A percentile compares a stretch with the other conserved stretches of the same genome.
Evolutionary conservation across 2,113 vertebrate species (phyloP).

Genomic region (Phalacrocorax pelagicus): DNA sequence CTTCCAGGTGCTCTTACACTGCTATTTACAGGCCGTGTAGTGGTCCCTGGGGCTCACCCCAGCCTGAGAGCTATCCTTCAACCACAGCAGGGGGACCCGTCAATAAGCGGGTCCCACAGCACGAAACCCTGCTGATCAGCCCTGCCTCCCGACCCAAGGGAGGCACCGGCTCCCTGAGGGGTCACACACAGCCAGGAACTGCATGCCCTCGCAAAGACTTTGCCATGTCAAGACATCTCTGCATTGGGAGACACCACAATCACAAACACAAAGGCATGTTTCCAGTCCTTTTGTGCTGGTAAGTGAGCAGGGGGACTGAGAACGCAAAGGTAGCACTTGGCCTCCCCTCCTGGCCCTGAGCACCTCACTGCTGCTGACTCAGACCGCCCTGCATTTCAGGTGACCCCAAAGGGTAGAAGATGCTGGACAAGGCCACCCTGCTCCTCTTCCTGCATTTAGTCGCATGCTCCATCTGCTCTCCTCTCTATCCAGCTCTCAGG

Average conservation of each 20-base stretch:
- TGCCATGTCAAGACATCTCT: not conserved
- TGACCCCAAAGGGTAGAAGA: slow-evolving; percentile 49
- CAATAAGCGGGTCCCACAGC: not conserved
- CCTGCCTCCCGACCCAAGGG: not conserved
- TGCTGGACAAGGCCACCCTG: slow-evolving; percentile 82
- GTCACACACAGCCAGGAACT: not conserved
- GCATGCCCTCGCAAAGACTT: fast-evolving
- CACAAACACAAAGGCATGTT: not conserved
- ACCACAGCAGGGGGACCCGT: not conserved
- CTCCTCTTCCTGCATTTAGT: slow-evolving; percentile 84
- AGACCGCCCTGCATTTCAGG: slow-evolving; percentile 27
- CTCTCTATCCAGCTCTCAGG: slow-evolving; percentile 83
- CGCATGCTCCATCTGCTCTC: slow-evolving; percentile 75
- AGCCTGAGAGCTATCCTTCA: not conserved
- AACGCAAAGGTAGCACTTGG: not conserved
- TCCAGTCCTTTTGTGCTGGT: not conserved
- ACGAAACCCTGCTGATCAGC: not conserved
- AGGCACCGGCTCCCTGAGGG: not conserved
- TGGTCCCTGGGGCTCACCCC: not conserved
- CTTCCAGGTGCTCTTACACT: not conserved
- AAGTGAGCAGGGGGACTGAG: not conserved
- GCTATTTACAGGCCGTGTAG: not conserved
- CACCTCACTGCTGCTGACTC: not conserved
- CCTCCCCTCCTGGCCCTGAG: not conserved
- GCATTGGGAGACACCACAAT: not conserved